Base-by-base conservation (phyloP, 1,140 invertebrate genomes). In the Drosophila micromelanica region DNA sequence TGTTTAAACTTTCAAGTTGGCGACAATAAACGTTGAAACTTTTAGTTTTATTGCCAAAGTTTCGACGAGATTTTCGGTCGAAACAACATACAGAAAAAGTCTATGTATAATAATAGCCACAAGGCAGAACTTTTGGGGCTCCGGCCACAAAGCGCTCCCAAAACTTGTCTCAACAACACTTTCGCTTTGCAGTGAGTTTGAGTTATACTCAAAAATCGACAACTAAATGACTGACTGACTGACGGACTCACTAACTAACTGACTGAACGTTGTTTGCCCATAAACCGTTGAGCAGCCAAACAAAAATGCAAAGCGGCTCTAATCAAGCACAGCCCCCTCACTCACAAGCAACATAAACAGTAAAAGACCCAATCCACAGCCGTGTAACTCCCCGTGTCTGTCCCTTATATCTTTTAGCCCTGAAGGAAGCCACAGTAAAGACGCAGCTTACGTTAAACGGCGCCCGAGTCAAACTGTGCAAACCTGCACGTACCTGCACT, bases 1-100 rank as follows among this genome's bases (percentile, higher is more conserved):
- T 87, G 82, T 87, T 87, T 87, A 82, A 87, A 87, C 84, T 87
- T 87, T 87, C 82, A 87, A 87, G 82, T 87, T 87, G 82, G 82
- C 82, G 84, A 87, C 82, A 87, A 89, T 87, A 87, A 87, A 87
- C 82, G 82, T 87, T 87, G 76, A 76, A 87, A 87, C 82, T 87
- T 87, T 87, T 87, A 87, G 82, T 87, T 87, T 87, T 87, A 87
- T 87, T 87, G 82, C 78, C 52, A 87, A 87, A 87, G 84, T 87
- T 87, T 87, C 84, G 68, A 82, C 78, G 84, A 87, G 82, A 87
- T 87, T 87, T 87, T 87, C 54, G 76, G 67, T 76, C 60, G 75
- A 78, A 80, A 74, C 77, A 78, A 68, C 77, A 78, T 72, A 69
- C 52, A 60, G 45, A 74, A 78, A 74, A 30, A 55, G 81, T 80